Conservation (phyloP, 30 jellyfish, hydroid and myxozoan genomes). For the Cassiopea xamachana region DNA sequence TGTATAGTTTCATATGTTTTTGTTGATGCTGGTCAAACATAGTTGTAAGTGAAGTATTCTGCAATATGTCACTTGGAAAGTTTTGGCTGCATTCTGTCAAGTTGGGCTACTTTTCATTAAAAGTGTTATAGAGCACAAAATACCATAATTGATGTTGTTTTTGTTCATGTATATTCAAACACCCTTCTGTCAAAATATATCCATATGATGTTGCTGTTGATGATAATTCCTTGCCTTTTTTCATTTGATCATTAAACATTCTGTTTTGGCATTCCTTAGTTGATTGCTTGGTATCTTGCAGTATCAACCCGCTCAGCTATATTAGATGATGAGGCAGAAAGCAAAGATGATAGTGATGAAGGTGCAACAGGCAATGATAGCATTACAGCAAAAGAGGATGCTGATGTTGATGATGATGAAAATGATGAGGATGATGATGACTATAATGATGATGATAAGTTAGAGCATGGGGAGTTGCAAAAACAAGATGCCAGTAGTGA, state of each 20-base stretch:
- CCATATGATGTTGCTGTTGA: not conserved
- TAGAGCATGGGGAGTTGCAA: constrained; percentile 50
- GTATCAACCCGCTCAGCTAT: constrained; percentile 43
- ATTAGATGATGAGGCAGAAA: constrained; percentile 47
- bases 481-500: constrained; percentile 71
- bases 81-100: not conserved
- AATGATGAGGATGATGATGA: too few species aligned
- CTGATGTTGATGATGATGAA: constrained; percentile 22
- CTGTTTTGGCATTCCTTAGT: not conserved
- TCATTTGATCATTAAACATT: too few species aligned
- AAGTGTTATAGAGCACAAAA: not conserved
- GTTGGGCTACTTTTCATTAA: not conserved
- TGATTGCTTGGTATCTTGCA: not conserved
- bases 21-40: not conserved
- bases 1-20: not conserved
- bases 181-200: too few species aligned
- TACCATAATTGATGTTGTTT: too few species aligned
- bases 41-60: too few species aligned
- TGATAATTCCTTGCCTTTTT: not conserved
- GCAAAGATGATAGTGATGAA: constrained; percentile 35
- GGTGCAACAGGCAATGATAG: not conserved
- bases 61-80: not conserved
- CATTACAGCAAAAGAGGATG: constrained; percentile 15
- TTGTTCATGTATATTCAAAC: too few species aligned
- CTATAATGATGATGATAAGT: too few species aligned